A percentile compares a stretch with the other conserved stretches of the same genome.
These are phyloP conservation scores for Sebastes steindachneri DNA, from an alignment of 2,797 vertebrate genomes.

Conservation along the genomic window DNA sequence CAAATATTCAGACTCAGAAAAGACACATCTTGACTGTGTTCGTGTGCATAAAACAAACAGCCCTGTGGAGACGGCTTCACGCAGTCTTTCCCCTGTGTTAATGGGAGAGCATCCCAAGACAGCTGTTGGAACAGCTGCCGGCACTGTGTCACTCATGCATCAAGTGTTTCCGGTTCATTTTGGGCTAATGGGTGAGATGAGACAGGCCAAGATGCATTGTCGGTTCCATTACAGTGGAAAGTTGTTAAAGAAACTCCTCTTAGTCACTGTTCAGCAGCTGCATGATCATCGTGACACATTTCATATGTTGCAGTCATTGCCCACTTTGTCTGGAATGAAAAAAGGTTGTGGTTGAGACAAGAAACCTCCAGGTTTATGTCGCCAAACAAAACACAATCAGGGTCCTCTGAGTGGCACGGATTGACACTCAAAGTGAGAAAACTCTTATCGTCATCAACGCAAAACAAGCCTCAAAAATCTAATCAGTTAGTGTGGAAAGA, in stretches of 20 bases:
- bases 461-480: neutral
- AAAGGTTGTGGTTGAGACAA: neutral
- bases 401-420: neutral
- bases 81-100: neutral
- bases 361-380: neutral
- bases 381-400: conserved; percentile 19
- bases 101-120: conserved; percentile 15
- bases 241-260: conserved; percentile 2
- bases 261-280: neutral
- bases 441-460: neutral
- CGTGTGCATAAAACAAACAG: conserved; percentile 4
- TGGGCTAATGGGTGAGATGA: conserved; percentile 20
- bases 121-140: conserved; percentile 65
- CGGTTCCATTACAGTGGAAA: conserved; percentile 22
- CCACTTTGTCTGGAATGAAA: neutral
- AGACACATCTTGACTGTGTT: neutral
- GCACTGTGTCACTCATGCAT: conserved; percentile 31
- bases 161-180: conserved; percentile 25
- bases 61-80: neutral
- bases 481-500: neutral
- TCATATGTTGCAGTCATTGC: neutral
- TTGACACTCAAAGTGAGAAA: neutral
- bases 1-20: neutral
- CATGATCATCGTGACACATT: neutral
- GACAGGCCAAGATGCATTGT: conserved; percentile 15